These are phyloP conservation scores for Ammodytes marinus DNA, from an alignment of 2,113 vertebrate species.

Conservation along the genomic window DNA sequence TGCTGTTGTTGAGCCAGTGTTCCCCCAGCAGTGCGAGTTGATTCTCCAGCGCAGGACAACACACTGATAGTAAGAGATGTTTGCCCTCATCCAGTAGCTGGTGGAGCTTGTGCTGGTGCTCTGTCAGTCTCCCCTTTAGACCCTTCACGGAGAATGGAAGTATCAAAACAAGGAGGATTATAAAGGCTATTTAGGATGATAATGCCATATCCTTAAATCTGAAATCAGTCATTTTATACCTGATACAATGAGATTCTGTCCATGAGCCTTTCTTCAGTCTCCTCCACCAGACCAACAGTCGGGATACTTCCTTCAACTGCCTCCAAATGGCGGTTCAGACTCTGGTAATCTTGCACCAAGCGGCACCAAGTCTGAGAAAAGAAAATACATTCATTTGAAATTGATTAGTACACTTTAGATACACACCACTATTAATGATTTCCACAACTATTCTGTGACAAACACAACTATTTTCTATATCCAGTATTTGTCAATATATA, in stretches of 20 bases:
- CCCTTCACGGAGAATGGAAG: slow-evolving; percentile 78
- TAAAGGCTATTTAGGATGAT: neutral
- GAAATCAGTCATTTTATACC: slow-evolving; percentile 75
- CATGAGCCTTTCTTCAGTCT: slow-evolving; percentile 90
- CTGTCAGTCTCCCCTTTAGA: slow-evolving; percentile 89
- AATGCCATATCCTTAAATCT: neutral
- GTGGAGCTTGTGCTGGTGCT: slow-evolving; percentile 92
- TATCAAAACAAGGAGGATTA: neutral
- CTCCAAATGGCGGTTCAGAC: slow-evolving; percentile 89
- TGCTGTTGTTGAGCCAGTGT: slow-evolving; percentile 90
- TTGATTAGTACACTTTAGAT: neutral
- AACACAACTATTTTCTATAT: too few relatives aligned
- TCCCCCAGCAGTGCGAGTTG: slow-evolving; percentile 92
- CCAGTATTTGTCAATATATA: too few relatives aligned
- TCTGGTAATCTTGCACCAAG: slow-evolving; percentile 88
- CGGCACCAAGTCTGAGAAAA: slow-evolving; percentile 88
- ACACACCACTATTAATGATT: neutral
- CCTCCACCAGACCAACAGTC: slow-evolving; percentile 90
- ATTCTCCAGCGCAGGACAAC: slow-evolving; percentile 91
- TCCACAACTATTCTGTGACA: neutral
- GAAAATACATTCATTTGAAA: neutral
- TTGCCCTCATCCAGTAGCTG: slow-evolving; percentile 94
- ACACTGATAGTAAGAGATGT: slow-evolving; percentile 90
- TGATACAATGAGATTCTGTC: slow-evolving; percentile 92
- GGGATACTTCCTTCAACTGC: slow-evolving; percentile 89